Percentiles rank a stretch among this genome's conserved stretches.
Conservation (phyloP, 2,888 invertebrate species). For the Drosophila niveifrons region DNA sequence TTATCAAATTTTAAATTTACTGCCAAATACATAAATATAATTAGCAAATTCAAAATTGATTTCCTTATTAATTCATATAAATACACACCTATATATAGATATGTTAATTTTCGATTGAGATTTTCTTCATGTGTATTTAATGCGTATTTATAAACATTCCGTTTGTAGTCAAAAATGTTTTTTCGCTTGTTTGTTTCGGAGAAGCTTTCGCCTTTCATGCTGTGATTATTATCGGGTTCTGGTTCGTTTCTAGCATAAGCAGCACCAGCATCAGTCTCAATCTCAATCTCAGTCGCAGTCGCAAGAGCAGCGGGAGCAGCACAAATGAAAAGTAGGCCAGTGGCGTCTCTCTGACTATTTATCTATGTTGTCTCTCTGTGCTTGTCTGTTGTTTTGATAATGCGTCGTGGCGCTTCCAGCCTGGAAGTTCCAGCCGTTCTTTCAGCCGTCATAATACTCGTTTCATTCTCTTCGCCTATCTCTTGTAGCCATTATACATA, state of each 20-base stretch:
- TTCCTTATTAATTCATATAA: neutral
- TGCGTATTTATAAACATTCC: conserved; percentile 1
- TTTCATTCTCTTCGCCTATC: neutral
- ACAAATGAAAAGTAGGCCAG: conserved; percentile 49
- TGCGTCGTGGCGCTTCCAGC: conserved; percentile 18
- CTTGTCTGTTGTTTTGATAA: conserved; percentile 25
- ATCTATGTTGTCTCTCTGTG: conserved; percentile 37
- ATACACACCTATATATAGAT: neutral
- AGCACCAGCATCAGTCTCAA: neutral
- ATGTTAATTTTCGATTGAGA: too few relatives aligned
- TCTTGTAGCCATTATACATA: neutral
- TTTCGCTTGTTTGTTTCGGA: conserved; percentile 12
- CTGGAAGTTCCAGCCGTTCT: conserved; percentile 2
- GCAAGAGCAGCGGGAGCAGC: conserved; percentile 2
- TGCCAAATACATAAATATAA: neutral
- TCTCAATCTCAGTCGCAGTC: conserved; percentile 5
- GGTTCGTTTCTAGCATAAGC: conserved; percentile 17
- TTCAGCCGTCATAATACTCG: neutral
- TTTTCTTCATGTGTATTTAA: neutral
- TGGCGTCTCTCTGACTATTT: conserved; percentile 24
- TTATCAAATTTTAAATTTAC: neutral
- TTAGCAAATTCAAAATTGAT: neutral
- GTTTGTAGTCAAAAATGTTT: conserved; percentile 13
- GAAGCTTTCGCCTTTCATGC: conserved; percentile 29
- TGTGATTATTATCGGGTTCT: conserved; percentile 23